phyloP scores from a whole-genome alignment of 2,888 invertebrate species.

The Plagodis dolabraria region DNA sequence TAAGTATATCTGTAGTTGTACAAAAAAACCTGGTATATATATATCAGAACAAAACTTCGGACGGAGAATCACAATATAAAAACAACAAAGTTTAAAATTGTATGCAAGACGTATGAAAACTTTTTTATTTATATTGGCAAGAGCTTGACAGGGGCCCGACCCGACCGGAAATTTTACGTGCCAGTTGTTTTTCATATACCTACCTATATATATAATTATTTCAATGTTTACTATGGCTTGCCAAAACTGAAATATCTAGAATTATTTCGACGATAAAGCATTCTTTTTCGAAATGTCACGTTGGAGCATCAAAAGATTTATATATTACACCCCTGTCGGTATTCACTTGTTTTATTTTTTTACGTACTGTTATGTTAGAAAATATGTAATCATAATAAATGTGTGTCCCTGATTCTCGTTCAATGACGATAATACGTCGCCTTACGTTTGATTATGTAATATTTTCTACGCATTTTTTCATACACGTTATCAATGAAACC shows the following conservation, averaged over 20 bases:
- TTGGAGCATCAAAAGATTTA: too few relatives aligned
- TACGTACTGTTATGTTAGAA: too few relatives aligned
- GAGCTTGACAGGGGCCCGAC: slow-evolving; percentile 11
- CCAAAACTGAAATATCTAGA: slow-evolving; percentile 42
- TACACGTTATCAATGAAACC: slow-evolving; percentile 12
- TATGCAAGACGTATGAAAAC: slow-evolving; percentile 21
- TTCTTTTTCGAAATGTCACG: not conserved
- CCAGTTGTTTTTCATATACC: slow-evolving; percentile 22
- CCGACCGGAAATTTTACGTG: slow-evolving; percentile 47
- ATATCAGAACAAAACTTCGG: too few relatives aligned
- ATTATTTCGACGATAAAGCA: slow-evolving; percentile 11
- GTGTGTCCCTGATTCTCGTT: slow-evolving; percentile 2
- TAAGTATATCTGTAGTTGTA: too few relatives aligned
- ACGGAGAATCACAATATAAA: too few relatives aligned
- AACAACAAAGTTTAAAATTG: too few relatives aligned
- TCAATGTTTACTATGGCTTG: slow-evolving; percentile 47
- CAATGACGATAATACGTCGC: slow-evolving; percentile 4
- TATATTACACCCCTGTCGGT: too few relatives aligned
- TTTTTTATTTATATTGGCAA: slow-evolving; percentile 45
- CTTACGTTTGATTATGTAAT: slow-evolving; percentile 10
- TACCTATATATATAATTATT: slow-evolving; percentile 24
- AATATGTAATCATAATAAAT: not conserved
- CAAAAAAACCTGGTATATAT: too few relatives aligned
- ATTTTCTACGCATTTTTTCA: slow-evolving; percentile 5
- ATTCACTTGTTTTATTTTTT: too few relatives aligned